phyloP scores from a whole-genome alignment of 2,797 vertebrate genomes.

The Rousettus madagascariensis region DNA sequence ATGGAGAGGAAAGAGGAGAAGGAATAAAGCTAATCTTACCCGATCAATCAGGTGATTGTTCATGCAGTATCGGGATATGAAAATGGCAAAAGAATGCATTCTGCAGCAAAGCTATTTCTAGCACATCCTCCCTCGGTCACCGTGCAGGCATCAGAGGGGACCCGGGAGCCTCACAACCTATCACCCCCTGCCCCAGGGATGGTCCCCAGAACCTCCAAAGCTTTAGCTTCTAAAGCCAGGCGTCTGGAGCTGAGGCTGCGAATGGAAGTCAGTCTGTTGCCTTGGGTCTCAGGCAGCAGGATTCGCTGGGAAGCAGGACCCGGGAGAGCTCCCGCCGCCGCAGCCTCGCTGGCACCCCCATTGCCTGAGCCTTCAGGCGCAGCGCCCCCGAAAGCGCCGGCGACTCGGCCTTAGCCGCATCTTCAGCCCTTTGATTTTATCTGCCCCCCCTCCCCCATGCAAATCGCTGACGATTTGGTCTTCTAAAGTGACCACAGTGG shows the following conservation, averaged over 20 bases:
- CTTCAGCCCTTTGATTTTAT: neutral
- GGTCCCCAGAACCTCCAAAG: neutral
- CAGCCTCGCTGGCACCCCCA: neutral
- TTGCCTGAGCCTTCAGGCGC: neutral
- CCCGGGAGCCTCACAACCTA: neutral
- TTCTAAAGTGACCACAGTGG: neutral
- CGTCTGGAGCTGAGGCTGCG: neutral
- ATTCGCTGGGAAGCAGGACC: neutral
- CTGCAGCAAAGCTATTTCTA: neutral
- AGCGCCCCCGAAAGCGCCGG: neutral
- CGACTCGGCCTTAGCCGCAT: neutral
- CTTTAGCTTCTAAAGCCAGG: neutral
- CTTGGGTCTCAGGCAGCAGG: neutral
- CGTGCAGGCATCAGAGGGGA: neutral
- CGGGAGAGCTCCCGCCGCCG: neutral
- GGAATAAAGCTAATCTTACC: conserved; percentile 73
- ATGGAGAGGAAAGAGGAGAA: neutral
- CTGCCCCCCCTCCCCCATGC: neutral
- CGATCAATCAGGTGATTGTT: conserved; percentile 41
- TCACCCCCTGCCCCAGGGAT: neutral
- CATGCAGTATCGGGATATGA: neutral
- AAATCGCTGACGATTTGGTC: neutral
- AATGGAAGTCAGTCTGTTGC: neutral
- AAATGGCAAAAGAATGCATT: neutral
- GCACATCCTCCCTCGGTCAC: neutral